A percentile compares a stretch with the other conserved stretches of the same genome.
These are phyloP conservation scores for Hucho hucho DNA, from an alignment of 2,113 vertebrate species.

Conservation along the genomic window DNA sequence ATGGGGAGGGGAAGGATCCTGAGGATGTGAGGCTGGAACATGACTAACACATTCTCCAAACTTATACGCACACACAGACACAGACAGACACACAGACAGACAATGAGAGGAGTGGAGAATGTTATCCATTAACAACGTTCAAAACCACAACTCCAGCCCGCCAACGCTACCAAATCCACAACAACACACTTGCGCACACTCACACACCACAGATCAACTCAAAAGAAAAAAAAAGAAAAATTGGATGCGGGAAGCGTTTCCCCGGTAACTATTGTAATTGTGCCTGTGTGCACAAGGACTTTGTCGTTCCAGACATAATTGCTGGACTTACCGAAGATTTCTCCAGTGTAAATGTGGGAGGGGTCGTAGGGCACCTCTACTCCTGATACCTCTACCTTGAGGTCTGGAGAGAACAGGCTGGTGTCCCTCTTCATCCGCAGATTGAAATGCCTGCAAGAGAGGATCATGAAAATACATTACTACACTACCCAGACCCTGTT, in stretches of 20 bases:
- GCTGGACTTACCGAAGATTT: conserved; percentile 86
- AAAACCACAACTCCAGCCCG: background rate
- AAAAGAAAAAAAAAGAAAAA: background rate
- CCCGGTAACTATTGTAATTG: background rate
- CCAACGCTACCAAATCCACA: background rate
- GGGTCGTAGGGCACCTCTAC: conserved; percentile 82
- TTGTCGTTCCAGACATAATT: conserved; percentile 5
- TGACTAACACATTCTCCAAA: background rate
- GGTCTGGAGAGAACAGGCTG: conserved; percentile 86
- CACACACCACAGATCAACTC: background rate
- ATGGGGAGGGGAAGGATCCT: background rate
- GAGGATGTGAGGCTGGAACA: background rate
- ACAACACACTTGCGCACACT: background rate
- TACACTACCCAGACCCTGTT: background rate
- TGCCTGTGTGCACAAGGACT: background rate
- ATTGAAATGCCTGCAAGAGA: conserved; percentile 86
- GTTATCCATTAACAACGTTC: background rate
- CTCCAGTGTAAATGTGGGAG: conserved; percentile 96
- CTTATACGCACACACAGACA: conserved; percentile 4
- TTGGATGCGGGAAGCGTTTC: background rate
- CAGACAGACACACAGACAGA: conserved; percentile 5
- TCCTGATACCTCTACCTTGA: conserved; percentile 87
- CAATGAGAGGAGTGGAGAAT: background rate
- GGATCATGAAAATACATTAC: conserved; percentile 15
- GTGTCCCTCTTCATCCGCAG: conserved; percentile 92